phyloP scores from a whole-genome alignment of 2,888 invertebrate genomes.

The Chrysomela aeneicollis region DNA sequence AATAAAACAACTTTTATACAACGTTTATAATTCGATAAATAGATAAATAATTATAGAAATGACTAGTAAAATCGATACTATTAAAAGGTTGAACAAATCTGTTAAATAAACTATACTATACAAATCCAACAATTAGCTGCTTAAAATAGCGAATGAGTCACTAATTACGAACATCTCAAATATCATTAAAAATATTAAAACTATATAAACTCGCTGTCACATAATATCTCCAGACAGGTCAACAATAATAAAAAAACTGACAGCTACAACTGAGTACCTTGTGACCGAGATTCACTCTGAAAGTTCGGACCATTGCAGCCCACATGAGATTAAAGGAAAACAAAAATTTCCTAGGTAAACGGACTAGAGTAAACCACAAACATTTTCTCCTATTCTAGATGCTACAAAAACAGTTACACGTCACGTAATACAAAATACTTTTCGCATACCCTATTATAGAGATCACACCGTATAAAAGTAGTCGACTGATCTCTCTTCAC shows the following conservation, averaged over 20 bases:
- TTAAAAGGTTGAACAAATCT: conserved; percentile 44
- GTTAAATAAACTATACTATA: conserved; percentile 60
- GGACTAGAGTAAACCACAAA: conserved; percentile 28
- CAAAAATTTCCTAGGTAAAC: conserved; percentile 12
- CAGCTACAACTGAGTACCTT: conserved; percentile 35
- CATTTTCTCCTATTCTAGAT: conserved; percentile 35
- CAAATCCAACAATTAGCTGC: conserved; percentile 57
- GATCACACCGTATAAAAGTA: conserved; percentile 43
- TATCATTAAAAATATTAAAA: conserved; percentile 36
- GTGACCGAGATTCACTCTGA: conserved; percentile 47
- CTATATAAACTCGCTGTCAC: conserved; percentile 36
- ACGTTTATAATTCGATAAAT: conserved; percentile 55
- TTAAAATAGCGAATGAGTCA: conserved; percentile 45
- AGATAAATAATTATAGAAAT: conserved; percentile 58
- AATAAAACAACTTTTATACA: conserved; percentile 60
- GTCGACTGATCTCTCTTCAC: background rate
- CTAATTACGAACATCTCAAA: conserved; percentile 40
- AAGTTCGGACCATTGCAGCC: conserved; percentile 23
- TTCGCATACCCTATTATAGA: conserved; percentile 45
- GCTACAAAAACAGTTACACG: conserved; percentile 43
- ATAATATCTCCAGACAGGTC: conserved; percentile 27
- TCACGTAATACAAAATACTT: conserved; percentile 49
- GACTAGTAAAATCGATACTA: conserved; percentile 58
- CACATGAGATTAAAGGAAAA: background rate
- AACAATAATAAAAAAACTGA: conserved; percentile 23